Percentiles rank a stretch among this genome's conserved stretches.
Evolutionary conservation across 2,113 vertebrate species (phyloP).

Genomic region (Tachysurus vachellii): DNA sequence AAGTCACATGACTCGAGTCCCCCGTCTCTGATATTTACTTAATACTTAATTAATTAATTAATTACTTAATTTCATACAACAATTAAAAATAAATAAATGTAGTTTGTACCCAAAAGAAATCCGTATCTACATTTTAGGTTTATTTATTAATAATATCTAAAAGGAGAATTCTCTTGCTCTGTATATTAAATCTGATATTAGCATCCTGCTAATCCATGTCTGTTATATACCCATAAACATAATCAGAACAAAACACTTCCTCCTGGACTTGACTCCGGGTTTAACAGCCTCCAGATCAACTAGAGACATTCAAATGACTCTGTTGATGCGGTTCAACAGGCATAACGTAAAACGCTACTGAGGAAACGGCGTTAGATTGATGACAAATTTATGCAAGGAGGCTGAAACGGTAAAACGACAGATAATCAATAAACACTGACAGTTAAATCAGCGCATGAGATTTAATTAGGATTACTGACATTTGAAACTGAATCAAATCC

Average conservation of each 20-base stretch:
- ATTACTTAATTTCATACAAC: neutral
- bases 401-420: conserved; percentile 26
- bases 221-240: neutral
- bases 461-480: too few species aligned
- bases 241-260: neutral
- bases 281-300: neutral
- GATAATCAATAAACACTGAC: neutral
- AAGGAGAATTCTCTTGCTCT: neutral
- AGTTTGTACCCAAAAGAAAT: neutral
- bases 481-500: neutral
- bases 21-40: neutral
- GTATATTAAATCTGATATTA: neutral
- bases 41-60: too few species aligned
- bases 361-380: conserved; percentile 13
- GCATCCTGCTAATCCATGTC: neutral
- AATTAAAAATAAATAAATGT: neutral
- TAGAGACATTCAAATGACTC: neutral
- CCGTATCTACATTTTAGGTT: neutral
- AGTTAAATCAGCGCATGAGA: conserved; percentile 17
- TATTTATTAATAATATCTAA: neutral
- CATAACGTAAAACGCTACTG: conserved; percentile 21
- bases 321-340: conserved; percentile 26
- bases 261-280: neutral
- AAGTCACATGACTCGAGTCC: too few species aligned
- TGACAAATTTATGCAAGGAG: conserved; percentile 31